These are phyloP conservation scores for Sitophilus oryzae DNA, from an alignment of 1,140 invertebrate species.

Conservation along the genomic window DNA sequence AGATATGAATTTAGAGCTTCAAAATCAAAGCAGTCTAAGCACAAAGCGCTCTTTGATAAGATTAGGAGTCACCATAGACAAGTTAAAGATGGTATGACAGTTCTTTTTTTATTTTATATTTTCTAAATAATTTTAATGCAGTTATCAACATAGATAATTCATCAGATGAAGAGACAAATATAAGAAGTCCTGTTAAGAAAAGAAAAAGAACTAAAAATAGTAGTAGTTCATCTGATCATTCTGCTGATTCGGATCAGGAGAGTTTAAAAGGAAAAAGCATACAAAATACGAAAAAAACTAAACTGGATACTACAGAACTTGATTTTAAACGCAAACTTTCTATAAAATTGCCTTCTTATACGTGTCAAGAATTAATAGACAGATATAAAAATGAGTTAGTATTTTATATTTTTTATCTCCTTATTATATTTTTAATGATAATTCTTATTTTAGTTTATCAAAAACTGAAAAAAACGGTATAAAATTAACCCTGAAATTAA, in stretches of 20 bases:
- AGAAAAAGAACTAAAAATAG: background rate
- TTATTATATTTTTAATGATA: conserved; percentile 1
- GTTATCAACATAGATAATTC: too few species aligned
- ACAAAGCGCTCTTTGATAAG: too few species aligned
- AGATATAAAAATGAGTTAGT: conserved; percentile 29
- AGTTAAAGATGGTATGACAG: background rate
- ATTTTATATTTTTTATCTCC: background rate
- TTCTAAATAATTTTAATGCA: background rate
- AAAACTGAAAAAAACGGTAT: too few species aligned
- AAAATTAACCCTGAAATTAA: too few species aligned
- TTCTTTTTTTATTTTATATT: background rate
- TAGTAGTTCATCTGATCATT: background rate
- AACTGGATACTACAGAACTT: conserved; percentile 13
- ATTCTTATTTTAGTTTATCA: too few species aligned
- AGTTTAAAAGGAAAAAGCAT: conserved; percentile 4
- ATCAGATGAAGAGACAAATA: conserved; percentile 10
- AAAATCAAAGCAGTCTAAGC: too few species aligned
- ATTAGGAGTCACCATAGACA: too few species aligned
- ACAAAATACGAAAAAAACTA: conserved; percentile 7
- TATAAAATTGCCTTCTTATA: conserved; percentile 26
- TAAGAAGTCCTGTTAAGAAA: background rate
- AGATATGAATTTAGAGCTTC: too few species aligned
- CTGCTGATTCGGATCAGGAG: background rate
- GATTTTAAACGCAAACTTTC: conserved; percentile 27
- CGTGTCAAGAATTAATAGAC: conserved; percentile 28